These are phyloP conservation scores for Galleria mellonella DNA, from an alignment of 1,140 invertebrate species.

Conservation along the genomic window DNA sequence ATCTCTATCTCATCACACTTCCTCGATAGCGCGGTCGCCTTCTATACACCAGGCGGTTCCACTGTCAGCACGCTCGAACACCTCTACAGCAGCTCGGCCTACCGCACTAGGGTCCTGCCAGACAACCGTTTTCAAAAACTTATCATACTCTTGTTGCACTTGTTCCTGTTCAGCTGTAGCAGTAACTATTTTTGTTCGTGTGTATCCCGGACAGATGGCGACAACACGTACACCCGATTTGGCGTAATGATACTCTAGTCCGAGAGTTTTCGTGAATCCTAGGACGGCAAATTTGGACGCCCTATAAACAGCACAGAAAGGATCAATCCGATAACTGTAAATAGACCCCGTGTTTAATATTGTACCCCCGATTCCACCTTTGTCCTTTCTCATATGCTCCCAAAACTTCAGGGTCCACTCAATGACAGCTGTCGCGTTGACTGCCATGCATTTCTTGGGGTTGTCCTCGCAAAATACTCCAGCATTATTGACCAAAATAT, in stretches of 20 bases:
- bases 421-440: not conserved
- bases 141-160: not conserved
- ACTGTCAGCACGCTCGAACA: not conserved
- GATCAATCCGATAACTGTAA: not conserved
- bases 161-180: not conserved
- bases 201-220: constrained; percentile 3
- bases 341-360: constrained; percentile 5
- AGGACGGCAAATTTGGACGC: constrained; percentile 4
- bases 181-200: not conserved
- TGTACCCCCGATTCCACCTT: not conserved
- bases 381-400: constrained; percentile 4
- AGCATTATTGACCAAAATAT: not conserved
- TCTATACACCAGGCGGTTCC: not conserved
- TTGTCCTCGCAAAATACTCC: not conserved
- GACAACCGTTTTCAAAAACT: not conserved
- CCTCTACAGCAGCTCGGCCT: not conserved
- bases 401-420: constrained; percentile 4
- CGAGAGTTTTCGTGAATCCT: constrained; percentile 1
- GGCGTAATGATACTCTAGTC: not conserved
- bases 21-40: not conserved
- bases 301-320: not conserved
- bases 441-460: not conserved
- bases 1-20: no score
- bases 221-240: not conserved
- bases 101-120: not conserved